Percentiles rank a stretch among this genome's conserved stretches.
phyloP scores from a whole-genome alignment of 2,888 invertebrate species.

The Lepidochrysops patricia region DNA sequence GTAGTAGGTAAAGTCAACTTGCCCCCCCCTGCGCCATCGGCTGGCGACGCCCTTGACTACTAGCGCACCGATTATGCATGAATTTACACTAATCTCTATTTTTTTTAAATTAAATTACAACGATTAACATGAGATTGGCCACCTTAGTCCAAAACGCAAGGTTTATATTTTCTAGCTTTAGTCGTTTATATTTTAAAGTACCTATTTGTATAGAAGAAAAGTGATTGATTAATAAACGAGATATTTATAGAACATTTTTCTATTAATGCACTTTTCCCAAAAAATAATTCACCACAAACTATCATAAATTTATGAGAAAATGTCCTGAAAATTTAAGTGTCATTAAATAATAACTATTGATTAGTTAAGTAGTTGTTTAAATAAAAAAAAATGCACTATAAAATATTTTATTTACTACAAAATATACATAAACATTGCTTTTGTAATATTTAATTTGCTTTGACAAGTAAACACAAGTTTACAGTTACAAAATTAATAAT shows the following conservation, averaged over 20 bases:
- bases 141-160: neutral
- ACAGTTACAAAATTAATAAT: no score
- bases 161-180: neutral
- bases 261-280: neutral
- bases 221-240: neutral
- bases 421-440: neutral
- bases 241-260: neutral
- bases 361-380: neutral
- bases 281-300: no score
- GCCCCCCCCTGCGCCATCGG: no score
- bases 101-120: no score
- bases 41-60: no score
- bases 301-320: no score
- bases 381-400: neutral
- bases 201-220: neutral
- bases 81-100: no score
- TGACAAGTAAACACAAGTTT: no score
- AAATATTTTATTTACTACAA: conserved; percentile 8
- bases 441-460: neutral
- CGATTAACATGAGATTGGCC: neutral
- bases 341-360: no score
- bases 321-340: no score
- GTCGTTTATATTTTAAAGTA: neutral
- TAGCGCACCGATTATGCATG: no score
- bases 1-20: no score